Conservation (phyloP, 2,113 vertebrate genomes). For the Pteropus alecto region DNA sequence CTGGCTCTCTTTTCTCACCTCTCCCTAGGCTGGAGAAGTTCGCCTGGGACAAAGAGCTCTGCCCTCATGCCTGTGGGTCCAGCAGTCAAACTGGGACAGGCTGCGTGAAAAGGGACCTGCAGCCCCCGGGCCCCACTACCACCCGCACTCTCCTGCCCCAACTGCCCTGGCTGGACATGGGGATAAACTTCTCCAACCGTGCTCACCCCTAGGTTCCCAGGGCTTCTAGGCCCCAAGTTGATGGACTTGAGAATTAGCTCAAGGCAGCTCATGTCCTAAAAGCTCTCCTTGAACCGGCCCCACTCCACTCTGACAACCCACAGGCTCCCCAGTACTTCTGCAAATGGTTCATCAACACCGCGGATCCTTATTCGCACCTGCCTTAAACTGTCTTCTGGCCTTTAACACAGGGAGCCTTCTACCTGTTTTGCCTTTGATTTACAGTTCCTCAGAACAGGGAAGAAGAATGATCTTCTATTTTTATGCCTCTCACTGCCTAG, state of each 20-base stretch:
- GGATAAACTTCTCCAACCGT: neutral
- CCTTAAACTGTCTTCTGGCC: neutral
- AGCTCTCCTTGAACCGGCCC: neutral
- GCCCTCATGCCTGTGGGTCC: constrained; percentile 29
- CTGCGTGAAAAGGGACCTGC: neutral
- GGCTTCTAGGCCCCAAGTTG: neutral
- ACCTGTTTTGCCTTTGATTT: neutral
- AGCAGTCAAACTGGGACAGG: constrained; percentile 42
- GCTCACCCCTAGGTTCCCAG: neutral
- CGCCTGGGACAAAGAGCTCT: constrained; percentile 55
- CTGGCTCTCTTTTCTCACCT: constrained; percentile 72
- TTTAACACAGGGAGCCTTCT: neutral
- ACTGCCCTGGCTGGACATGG: neutral
- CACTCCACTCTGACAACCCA: neutral
- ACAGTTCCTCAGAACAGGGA: neutral
- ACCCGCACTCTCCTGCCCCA: neutral
- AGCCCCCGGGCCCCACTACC: neutral
- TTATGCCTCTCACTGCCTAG: neutral
- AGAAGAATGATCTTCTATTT: neutral
- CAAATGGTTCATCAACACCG: fast-evolving
- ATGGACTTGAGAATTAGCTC: neutral
- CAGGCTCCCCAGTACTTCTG: fast-evolving
- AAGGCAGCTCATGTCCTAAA: neutral
- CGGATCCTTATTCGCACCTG: neutral
- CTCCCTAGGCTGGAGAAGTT: constrained; percentile 54